phyloP scores from a whole-genome alignment of 2,888 invertebrate species.

The Pomacea canaliculata region DNA sequence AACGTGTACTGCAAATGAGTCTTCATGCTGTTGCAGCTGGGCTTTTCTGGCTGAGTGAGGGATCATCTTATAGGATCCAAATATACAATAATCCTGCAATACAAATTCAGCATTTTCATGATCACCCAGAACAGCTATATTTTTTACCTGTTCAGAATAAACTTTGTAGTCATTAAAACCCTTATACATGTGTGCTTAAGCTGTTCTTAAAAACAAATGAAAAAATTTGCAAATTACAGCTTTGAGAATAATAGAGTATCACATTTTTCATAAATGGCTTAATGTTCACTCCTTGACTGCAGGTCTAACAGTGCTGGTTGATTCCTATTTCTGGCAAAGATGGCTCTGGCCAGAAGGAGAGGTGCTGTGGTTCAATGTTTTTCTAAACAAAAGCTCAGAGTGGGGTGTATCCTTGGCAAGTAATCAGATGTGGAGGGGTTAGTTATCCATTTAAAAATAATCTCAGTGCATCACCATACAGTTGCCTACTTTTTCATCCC shows the following conservation, averaged over 20 bases:
- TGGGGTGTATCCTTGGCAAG: constrained; percentile 95
- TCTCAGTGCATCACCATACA: not conserved
- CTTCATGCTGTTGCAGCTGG: constrained; percentile 66
- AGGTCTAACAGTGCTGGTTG: constrained; percentile 82
- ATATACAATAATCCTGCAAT: too few relatives aligned
- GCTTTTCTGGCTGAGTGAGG: constrained; percentile 74
- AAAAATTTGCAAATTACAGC: too few relatives aligned
- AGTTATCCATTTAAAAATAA: not conserved
- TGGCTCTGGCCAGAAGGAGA: constrained; percentile 96
- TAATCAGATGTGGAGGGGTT: not conserved
- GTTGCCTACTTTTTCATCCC: not conserved
- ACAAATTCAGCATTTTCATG: too few relatives aligned
- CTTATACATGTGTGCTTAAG: too few relatives aligned
- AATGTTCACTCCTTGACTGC: constrained; percentile 69
- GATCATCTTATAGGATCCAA: too few relatives aligned
- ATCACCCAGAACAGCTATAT: too few relatives aligned
- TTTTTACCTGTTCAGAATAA: too few relatives aligned
- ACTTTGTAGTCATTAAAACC: too few relatives aligned
- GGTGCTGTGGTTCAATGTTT: constrained; percentile 94
- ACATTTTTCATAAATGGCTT: too few relatives aligned
- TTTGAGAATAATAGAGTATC: too few relatives aligned
- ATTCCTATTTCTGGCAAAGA: constrained; percentile 93
- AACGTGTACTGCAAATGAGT: constrained; percentile 69
- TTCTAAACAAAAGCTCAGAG: constrained; percentile 92
- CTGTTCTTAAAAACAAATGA: too few relatives aligned